phyloP scores from a whole-genome alignment of 2,113 vertebrate species.

The Oreocharis arfaki region DNA sequence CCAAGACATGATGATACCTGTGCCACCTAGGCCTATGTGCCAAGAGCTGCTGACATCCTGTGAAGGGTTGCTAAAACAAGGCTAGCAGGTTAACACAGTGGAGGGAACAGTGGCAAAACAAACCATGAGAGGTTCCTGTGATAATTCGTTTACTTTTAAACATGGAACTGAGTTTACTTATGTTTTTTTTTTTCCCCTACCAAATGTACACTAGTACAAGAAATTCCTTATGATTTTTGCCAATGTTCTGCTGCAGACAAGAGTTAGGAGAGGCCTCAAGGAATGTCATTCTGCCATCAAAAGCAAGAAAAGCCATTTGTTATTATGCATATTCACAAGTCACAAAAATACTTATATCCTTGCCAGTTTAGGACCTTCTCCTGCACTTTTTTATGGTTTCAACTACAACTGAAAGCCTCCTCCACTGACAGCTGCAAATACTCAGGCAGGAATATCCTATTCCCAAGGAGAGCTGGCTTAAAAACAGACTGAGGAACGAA shows the following conservation, averaged over 20 bases:
- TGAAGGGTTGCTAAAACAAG: background rate
- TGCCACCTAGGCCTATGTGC: background rate
- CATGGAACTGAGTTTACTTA: background rate
- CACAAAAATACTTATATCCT: background rate
- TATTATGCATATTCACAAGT: background rate
- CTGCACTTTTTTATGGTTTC: background rate
- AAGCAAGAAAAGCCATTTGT: background rate
- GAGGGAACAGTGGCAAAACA: background rate
- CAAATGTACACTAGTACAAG: background rate
- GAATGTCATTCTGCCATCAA: background rate
- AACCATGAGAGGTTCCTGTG: background rate
- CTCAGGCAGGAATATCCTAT: background rate
- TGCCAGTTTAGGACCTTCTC: background rate
- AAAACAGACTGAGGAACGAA: background rate
- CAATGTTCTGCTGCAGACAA: background rate
- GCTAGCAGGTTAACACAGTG: background rate
- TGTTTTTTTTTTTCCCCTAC: no score
- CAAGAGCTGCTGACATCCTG: background rate
- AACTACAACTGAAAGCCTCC: background rate
- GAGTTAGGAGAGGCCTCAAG: background rate
- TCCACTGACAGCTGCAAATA: background rate
- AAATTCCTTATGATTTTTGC: background rate
- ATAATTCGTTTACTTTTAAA: background rate
- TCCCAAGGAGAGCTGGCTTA: background rate
- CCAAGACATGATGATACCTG: rapidly evolving